Evolutionary conservation across 2,113 vertebrate species (phyloP).

Genomic region (Corythoichthys intestinalis): DNA sequence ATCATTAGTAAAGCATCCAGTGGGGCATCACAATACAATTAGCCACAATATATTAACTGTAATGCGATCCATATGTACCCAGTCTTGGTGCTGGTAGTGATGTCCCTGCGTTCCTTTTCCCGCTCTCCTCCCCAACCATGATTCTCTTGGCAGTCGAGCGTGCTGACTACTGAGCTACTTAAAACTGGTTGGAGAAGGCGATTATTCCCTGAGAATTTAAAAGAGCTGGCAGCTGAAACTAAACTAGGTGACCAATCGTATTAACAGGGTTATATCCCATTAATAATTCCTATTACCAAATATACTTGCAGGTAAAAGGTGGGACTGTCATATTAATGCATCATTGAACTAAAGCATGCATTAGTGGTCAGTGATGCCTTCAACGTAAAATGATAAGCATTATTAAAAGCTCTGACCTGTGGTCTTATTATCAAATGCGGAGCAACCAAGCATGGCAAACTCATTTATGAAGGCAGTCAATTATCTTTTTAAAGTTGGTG

Average conservation of each 20-base stretch:
- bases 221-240: no score
- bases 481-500: background rate
- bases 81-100: no score
- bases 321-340: background rate
- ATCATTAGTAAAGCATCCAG: no score
- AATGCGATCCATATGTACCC: no score
- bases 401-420: background rate
- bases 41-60: no score
- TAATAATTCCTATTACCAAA: background rate
- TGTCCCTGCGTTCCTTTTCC: no score
- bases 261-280: background rate
- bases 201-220: no score
- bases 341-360: background rate
- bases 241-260: background rate
- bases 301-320: background rate
- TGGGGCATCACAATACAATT: no score
- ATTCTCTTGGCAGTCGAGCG: no score
- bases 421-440: background rate
- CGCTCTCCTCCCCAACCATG: no score
- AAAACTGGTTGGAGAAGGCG: no score
- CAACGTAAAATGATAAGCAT: background rate
- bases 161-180: no score
- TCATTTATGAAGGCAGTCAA: constrained; percentile 5
- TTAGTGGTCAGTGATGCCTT: constrained; percentile 1
- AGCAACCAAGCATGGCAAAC: background rate